A percentile compares a stretch with the other conserved stretches of the same genome.
These are phyloP conservation scores for Phalloptychus januarius DNA, from an alignment of 2,797 vertebrate genomes.

Conservation along the genomic window DNA sequence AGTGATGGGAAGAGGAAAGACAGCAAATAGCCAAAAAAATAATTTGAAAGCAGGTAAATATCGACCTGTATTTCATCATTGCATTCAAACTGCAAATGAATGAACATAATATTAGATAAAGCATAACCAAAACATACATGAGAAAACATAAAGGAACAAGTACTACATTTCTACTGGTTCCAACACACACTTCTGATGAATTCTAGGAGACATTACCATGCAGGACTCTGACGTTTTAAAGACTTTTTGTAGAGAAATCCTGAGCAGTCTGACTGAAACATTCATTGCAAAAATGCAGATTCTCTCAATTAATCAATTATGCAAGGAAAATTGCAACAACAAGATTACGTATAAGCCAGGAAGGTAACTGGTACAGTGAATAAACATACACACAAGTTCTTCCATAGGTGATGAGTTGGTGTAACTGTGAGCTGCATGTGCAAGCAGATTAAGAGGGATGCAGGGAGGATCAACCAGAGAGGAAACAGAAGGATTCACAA, in stretches of 20 bases:
- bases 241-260: background rate
- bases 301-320: background rate
- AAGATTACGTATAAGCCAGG: background rate
- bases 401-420: slow-evolving; percentile 10
- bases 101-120: background rate
- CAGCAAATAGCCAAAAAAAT: background rate
- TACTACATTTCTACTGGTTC: background rate
- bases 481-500: slow-evolving; percentile 53
- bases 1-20: background rate
- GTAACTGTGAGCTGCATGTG: slow-evolving; percentile 14
- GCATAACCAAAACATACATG: background rate
- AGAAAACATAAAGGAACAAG: background rate
- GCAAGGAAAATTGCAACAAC: background rate
- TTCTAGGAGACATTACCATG: background rate
- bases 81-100: background rate
- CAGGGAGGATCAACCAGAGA: slow-evolving; percentile 23
- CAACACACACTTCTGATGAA: background rate
- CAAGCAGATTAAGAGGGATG: slow-evolving; percentile 7
- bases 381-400: slow-evolving; percentile 8
- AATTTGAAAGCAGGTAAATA: background rate
- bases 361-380: background rate
- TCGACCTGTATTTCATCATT: too few relatives aligned
- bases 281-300: background rate
- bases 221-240: background rate
- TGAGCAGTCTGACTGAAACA: background rate